These are phyloP conservation scores for Micrasema longulum DNA, from an alignment of 1,140 invertebrate genomes.

Conservation along the genomic window DNA sequence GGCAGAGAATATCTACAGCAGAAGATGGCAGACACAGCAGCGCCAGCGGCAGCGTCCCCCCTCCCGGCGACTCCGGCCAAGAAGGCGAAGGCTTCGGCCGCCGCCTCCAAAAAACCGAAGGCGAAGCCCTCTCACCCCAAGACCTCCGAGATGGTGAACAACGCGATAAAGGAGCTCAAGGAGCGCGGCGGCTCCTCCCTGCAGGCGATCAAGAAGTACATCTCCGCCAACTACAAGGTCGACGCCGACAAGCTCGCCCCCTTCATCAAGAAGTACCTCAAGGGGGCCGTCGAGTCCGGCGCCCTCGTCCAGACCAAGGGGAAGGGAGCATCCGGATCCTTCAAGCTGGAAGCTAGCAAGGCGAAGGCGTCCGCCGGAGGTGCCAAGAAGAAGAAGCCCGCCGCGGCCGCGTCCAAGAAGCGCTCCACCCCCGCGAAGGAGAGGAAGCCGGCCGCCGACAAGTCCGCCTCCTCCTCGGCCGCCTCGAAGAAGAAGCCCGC, in stretches of 20 bases:
- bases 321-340: conserved; percentile 72
- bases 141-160: conserved; percentile 70
- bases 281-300: conserved; percentile 69
- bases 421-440: conserved; percentile 9
- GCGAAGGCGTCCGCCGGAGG: conserved; percentile 6
- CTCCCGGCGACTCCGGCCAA: too few relatives aligned
- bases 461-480: neutral
- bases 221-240: conserved; percentile 69
- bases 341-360: conserved; percentile 64
- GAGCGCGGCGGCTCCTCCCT: conserved; percentile 72
- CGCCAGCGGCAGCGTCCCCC: conserved; percentile 16
- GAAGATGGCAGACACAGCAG: conserved; percentile 47
- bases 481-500: conserved; percentile 14
- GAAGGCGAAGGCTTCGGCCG: conserved; percentile 52
- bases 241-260: conserved; percentile 71
- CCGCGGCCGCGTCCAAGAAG: conserved; percentile 18
- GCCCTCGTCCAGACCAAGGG: conserved; percentile 72
- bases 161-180: conserved; percentile 72
- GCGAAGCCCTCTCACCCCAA: conserved; percentile 65
- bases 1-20: neutral
- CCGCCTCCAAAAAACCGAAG: conserved; percentile 62
- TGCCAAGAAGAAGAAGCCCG: conserved; percentile 27
- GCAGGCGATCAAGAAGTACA: conserved; percentile 76
- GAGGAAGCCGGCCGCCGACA: conserved; percentile 36
- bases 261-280: conserved; percentile 74